A percentile compares a stretch with the other conserved stretches of the same genome.
These are phyloP conservation scores for Synergus japonicus DNA, from an alignment of 2,888 invertebrate genomes.

Conservation along the genomic window DNA sequence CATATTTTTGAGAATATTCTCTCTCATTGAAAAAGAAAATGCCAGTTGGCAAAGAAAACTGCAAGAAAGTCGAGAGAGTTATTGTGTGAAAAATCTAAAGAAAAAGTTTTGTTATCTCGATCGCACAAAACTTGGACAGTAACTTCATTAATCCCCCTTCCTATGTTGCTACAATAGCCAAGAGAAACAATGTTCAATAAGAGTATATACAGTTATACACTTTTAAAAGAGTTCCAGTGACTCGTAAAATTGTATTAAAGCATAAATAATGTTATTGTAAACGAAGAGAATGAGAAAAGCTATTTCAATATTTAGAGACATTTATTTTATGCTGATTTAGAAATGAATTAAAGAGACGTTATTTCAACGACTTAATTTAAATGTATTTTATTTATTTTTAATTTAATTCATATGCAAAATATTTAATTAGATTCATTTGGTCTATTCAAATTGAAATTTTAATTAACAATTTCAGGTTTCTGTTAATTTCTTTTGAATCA, in stretches of 20 bases:
- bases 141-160: conserved; percentile 28
- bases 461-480: too few species aligned
- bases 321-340: not conserved
- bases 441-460: too few species aligned
- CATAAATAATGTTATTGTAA: conserved; percentile 2
- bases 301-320: not conserved
- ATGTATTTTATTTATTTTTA: too few species aligned
- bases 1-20: not conserved
- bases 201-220: not conserved
- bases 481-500: too few species aligned
- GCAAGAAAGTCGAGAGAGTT: not conserved
- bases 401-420: too few species aligned
- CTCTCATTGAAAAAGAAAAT: not conserved
- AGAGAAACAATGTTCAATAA: conserved; percentile 18
- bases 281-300: not conserved
- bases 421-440: too few species aligned
- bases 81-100: not conserved
- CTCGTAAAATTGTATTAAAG: not conserved
- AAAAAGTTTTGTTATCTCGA: conserved; percentile 22
- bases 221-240: conserved; percentile 2
- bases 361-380: not conserved
- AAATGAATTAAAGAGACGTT: not conserved
- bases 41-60: not conserved
- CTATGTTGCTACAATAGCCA: not conserved
- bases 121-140: not conserved